Conservation (phyloP, 2,888 invertebrate species). For the Odiellus spinosus region DNA sequence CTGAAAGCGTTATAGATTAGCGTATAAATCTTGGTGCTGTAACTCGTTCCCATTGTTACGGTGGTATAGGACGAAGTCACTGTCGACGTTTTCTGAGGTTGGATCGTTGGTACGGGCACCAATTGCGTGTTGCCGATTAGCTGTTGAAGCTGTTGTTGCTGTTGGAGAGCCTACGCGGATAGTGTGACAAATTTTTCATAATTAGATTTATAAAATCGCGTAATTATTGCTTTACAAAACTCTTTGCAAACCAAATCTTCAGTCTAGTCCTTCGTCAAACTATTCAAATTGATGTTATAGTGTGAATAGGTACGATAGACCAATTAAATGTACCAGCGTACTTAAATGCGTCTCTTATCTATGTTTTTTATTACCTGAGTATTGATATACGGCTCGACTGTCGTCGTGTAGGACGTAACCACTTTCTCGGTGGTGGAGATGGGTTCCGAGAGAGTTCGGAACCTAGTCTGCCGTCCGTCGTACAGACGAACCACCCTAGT, state of each 20-base stretch:
- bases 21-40: constrained; percentile 20
- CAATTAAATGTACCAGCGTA: too few relatives aligned
- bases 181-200: too few relatives aligned
- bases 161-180: constrained; percentile 12
- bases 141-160: constrained; percentile 17
- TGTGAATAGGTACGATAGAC: too few relatives aligned
- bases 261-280: too few relatives aligned
- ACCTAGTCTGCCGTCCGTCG: constrained; percentile 20
- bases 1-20: constrained; percentile 22
- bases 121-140: constrained; percentile 10
- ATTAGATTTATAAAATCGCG: too few relatives aligned
- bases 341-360: too few relatives aligned
- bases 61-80: constrained; percentile 18
- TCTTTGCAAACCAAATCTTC: too few relatives aligned
- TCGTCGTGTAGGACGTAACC: constrained; percentile 18
- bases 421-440: constrained; percentile 16
- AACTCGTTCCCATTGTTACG: constrained; percentile 17
- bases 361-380: too few relatives aligned
- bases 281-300: not conserved
- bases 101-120: constrained; percentile 4
- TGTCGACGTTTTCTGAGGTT: constrained; percentile 16
- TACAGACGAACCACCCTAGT: constrained; percentile 22
- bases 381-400: constrained; percentile 18
- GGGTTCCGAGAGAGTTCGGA: constrained; percentile 20
- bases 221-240: too few relatives aligned